Conservation (phyloP, 2,888 invertebrate species). For the Anthophora plumipes region DNA sequence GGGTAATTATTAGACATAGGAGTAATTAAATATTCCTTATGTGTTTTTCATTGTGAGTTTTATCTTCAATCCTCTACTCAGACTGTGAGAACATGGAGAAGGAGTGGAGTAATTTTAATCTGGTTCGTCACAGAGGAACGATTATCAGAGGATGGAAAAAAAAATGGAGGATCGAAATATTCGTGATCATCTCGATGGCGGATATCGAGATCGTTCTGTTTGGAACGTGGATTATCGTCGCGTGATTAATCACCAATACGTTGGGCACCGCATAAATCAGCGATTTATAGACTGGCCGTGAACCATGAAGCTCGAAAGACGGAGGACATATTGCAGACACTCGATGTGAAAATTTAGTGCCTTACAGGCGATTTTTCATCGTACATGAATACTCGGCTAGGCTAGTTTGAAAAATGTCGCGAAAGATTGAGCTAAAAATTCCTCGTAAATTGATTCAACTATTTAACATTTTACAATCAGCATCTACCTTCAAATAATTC, state of each 20-base stretch:
- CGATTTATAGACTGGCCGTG: slow-evolving; percentile 20
- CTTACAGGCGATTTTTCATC: background rate
- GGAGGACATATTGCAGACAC: slow-evolving; percentile 1
- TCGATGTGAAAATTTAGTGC: slow-evolving; percentile 8
- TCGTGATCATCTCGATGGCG: background rate
- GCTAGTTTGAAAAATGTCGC: background rate
- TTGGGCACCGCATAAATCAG: slow-evolving; percentile 23
- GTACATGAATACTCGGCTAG: too few relatives aligned
- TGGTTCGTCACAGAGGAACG: background rate
- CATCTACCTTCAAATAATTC: too few relatives aligned
- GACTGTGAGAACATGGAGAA: too few relatives aligned
- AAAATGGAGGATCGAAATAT: background rate
- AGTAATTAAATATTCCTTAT: too few relatives aligned
- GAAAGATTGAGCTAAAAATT: too few relatives aligned
- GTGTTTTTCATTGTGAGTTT: too few relatives aligned
- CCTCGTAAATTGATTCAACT: too few relatives aligned
- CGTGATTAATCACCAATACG: slow-evolving; percentile 45
- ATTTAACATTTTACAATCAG: too few relatives aligned
- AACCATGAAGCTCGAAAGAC: slow-evolving; percentile 8
- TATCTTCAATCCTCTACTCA: too few relatives aligned
- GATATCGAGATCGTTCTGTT: background rate
- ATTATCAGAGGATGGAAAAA: background rate
- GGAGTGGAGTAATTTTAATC: too few relatives aligned
- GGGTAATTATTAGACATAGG: too few relatives aligned
- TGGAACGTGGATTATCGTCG: slow-evolving; percentile 63